A percentile compares a stretch with the other conserved stretches of the same genome.
Evolutionary conservation across 2,113 vertebrate species (phyloP).

Genomic region (Zosterops japonicus): DNA sequence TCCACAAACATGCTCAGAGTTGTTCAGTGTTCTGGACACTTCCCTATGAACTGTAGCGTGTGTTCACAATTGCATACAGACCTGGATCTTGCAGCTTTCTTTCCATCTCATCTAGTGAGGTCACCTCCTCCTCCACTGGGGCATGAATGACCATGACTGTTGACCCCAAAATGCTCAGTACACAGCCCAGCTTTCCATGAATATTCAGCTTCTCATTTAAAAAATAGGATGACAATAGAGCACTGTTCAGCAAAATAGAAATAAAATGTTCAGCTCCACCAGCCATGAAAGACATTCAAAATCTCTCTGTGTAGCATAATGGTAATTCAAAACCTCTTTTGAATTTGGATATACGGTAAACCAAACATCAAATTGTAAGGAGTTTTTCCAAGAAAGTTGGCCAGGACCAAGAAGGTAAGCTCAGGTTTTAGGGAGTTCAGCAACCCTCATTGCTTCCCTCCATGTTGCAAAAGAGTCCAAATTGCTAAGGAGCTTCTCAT

Average conservation of each 20-base stretch:
- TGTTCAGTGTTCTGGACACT: neutral
- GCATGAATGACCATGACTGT: constrained; percentile 82
- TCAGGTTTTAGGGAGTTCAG: neutral
- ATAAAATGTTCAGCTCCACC: neutral
- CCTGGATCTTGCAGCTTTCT: constrained; percentile 82
- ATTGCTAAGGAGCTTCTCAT: neutral
- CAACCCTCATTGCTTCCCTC: neutral
- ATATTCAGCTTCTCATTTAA: constrained; percentile 82
- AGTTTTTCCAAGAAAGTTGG: neutral
- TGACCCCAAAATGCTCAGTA: constrained; percentile 79
- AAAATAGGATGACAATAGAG: constrained; percentile 79
- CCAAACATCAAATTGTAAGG: neutral
- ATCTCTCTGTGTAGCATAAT: neutral
- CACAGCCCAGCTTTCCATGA: constrained; percentile 82
- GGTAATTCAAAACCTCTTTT: neutral
- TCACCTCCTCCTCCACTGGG: constrained; percentile 78
- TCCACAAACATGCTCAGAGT: neutral
- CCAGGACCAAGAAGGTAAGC: neutral
- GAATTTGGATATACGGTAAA: neutral
- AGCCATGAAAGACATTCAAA: rapidly evolving
- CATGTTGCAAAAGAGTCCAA: neutral
- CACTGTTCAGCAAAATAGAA: constrained; percentile 62
- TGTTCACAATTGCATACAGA: constrained; percentile 45
- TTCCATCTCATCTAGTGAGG: constrained; percentile 80
- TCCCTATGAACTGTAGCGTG: neutral